Evolutionary conservation across 2,797 vertebrate species (phyloP).

Genomic region (Peromyscus aztecus): DNA sequence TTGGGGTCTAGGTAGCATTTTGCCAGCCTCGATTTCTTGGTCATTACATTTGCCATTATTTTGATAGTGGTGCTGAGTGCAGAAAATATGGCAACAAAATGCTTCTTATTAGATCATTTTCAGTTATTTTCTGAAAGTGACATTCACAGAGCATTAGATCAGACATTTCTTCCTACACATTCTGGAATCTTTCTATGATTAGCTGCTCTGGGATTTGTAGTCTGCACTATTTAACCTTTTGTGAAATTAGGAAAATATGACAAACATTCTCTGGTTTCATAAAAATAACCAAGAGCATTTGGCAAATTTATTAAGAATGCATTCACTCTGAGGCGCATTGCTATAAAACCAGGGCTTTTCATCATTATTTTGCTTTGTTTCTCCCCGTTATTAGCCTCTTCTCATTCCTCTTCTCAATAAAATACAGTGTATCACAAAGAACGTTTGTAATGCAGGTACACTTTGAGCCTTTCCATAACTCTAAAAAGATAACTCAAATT

Average conservation of each 20-base stretch:
- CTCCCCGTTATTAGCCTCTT: not conserved
- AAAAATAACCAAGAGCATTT: not conserved
- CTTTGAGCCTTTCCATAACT: not conserved
- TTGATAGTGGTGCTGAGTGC: constrained; percentile 1
- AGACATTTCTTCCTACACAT: not conserved
- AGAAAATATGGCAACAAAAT: not conserved
- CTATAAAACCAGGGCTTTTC: not conserved
- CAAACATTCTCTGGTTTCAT: not conserved
- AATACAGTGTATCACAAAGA: not conserved
- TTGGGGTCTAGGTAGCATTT: not conserved
- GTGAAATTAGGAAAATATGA: constrained; percentile 6
- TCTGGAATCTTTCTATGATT: not conserved
- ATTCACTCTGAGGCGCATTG: not conserved
- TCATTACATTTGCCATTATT: not conserved
- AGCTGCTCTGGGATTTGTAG: not conserved
- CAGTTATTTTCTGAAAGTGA: constrained; percentile 55
- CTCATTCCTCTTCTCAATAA: not conserved
- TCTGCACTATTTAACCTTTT: not conserved
- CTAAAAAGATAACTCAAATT: not conserved
- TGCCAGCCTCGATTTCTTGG: not conserved
- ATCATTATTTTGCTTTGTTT: not conserved
- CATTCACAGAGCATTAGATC: constrained; percentile 34
- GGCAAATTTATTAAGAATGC: not conserved
- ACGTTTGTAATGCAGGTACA: not conserved
- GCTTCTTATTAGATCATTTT: constrained; percentile 43